phyloP scores from a whole-genome alignment of 2,113 vertebrate species.

The Dromas ardeola region DNA sequence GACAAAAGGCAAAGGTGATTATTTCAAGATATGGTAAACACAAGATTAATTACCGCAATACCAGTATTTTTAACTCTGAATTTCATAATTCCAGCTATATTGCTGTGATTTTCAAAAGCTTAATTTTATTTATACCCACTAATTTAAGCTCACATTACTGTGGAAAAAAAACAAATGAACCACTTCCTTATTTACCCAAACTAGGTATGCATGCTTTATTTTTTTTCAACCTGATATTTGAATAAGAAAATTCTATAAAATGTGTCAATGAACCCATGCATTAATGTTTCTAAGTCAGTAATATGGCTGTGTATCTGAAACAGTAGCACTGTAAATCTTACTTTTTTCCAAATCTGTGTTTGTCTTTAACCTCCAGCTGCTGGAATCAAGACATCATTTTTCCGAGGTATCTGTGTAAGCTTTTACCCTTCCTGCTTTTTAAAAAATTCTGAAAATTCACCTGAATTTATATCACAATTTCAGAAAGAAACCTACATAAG shows the following conservation, averaged over 20 bases:
- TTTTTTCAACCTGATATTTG: background rate
- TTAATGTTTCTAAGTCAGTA: background rate
- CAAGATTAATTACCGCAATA: background rate
- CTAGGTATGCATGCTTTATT: background rate
- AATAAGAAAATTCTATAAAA: background rate
- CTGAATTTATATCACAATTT: background rate
- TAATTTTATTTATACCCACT: background rate
- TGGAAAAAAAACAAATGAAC: fast-evolving
- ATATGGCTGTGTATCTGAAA: background rate
- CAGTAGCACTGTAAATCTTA: background rate
- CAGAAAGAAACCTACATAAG: background rate
- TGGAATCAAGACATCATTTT: background rate
- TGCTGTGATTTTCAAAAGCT: background rate
- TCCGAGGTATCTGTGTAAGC: background rate
- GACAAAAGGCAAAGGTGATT: background rate
- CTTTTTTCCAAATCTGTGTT: background rate
- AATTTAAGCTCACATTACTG: background rate
- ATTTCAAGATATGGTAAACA: background rate
- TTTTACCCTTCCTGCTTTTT: background rate
- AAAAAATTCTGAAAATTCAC: background rate
- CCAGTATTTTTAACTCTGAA: background rate
- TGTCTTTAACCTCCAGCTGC: background rate
- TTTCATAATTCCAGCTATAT: background rate
- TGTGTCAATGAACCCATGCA: fast-evolving
- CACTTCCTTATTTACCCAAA: background rate